A percentile compares a stretch with the other conserved stretches of the same genome.
Evolutionary conservation across 2,113 vertebrate genomes (phyloP).

Genomic region (Xerus inauris): DNA sequence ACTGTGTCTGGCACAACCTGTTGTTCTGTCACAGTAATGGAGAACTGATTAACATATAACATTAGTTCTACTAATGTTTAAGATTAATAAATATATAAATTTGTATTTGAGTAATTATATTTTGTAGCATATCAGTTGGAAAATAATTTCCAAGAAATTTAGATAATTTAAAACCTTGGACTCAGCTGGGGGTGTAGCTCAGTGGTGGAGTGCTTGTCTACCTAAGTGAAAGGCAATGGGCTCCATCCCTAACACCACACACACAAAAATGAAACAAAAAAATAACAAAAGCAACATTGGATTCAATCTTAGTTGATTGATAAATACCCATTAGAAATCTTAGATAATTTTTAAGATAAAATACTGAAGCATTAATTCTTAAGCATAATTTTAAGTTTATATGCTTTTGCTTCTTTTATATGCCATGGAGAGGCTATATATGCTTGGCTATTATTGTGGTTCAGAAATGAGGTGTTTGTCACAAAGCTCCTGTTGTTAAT

Average conservation of each 20-base stretch:
- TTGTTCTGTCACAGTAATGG: no score
- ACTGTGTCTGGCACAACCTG: no score
- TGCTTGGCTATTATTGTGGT: neutral
- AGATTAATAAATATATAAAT: neutral
- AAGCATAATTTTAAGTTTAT: slow-evolving; percentile 32
- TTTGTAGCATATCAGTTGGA: neutral
- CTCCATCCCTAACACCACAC: no score
- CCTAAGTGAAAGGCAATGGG: no score
- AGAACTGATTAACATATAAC: no score
- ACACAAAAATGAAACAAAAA: no score
- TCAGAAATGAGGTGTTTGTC: no score
- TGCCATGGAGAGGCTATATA: neutral
- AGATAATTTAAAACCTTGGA: neutral
- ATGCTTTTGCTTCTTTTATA: neutral
- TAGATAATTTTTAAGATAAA: neutral
- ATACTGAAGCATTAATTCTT: slow-evolving; percentile 1
- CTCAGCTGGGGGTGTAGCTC: neutral
- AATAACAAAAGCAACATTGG: no score
- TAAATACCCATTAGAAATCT: neutral
- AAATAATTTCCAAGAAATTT: slow-evolving; percentile 2
- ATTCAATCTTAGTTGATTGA: neutral
- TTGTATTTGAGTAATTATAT: slow-evolving; percentile 23
- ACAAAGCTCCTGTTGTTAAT: no score
- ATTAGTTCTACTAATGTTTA: neutral
- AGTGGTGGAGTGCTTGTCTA: no score